Evolutionary conservation across 2,888 invertebrate genomes (phyloP).

Genomic region (Pristionchus entomophagus): DNA sequence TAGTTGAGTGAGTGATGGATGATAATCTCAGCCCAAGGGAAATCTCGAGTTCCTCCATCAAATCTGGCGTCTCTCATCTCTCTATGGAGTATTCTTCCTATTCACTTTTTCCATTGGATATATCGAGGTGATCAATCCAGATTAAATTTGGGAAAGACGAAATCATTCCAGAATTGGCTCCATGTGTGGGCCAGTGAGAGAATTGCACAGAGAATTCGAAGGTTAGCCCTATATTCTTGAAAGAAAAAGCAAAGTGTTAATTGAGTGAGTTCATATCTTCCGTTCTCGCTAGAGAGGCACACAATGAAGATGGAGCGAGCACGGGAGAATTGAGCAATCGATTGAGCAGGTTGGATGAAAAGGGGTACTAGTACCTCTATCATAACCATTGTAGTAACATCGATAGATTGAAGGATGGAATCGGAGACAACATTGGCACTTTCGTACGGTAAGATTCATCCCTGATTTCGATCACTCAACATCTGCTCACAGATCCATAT

Average conservation of each 20-base stretch:
- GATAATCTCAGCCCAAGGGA: constrained; percentile 2
- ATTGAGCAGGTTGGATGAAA: constrained; percentile 8
- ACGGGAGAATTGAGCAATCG: constrained; percentile 39
- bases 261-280: background rate
- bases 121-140: background rate
- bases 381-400: constrained; percentile 2
- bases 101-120: background rate
- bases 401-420: constrained; percentile 25
- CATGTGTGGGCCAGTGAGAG: constrained; percentile 34
- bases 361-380: background rate
- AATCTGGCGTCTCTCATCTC: background rate
- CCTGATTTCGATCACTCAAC: background rate
- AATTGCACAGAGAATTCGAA: constrained; percentile 26
- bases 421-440: constrained; percentile 33
- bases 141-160: background rate
- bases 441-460: background rate
- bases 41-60: constrained; percentile 31
- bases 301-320: background rate
- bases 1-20: background rate
- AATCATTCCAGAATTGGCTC: constrained; percentile 9
- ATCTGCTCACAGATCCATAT: background rate
- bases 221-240: background rate
- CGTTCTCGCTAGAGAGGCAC: background rate
- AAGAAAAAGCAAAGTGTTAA: background rate
- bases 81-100: constrained; percentile 15